Conservation (phyloP, 2,113 vertebrate species). For the Sinosuthora webbiana region DNA sequence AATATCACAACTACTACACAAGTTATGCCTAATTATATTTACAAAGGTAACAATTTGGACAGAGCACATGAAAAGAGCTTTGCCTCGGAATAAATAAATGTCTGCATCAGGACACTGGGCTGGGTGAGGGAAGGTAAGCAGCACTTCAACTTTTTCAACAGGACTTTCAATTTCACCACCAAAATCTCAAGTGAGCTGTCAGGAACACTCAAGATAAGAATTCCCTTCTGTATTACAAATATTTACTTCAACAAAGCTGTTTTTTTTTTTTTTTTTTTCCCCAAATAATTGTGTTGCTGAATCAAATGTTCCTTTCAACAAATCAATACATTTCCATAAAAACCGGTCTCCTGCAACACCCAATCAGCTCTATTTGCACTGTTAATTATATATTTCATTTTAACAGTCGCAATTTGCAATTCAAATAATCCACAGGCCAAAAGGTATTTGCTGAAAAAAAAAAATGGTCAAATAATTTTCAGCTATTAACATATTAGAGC, state of each 20-base stretch:
- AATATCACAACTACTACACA: background rate
- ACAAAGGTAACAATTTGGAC: background rate
- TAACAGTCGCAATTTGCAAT: conserved; percentile 15
- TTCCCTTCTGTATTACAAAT: background rate
- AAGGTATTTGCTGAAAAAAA: conserved; percentile 30
- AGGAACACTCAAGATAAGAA: background rate
- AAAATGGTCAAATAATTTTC: conserved; percentile 31
- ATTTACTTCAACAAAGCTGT: background rate
- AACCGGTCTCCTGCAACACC: background rate
- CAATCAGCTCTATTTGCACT: conserved; percentile 9
- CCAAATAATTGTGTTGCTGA: background rate
- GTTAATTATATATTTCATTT: conserved; percentile 33
- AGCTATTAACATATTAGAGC: conserved; percentile 18
- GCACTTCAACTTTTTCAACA: background rate
- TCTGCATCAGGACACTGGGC: background rate
- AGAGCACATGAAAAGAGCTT: background rate
- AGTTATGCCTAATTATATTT: background rate
- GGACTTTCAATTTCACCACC: background rate
- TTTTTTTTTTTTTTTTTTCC: rapidly evolving
- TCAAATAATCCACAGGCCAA: conserved; percentile 33
- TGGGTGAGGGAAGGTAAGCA: background rate
- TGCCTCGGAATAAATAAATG: background rate
- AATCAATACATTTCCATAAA: background rate
- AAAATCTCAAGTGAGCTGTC: background rate
- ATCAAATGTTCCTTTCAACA: background rate